Conservation (phyloP, 2,113 vertebrate genomes). For the Nipponia nippon region DNA sequence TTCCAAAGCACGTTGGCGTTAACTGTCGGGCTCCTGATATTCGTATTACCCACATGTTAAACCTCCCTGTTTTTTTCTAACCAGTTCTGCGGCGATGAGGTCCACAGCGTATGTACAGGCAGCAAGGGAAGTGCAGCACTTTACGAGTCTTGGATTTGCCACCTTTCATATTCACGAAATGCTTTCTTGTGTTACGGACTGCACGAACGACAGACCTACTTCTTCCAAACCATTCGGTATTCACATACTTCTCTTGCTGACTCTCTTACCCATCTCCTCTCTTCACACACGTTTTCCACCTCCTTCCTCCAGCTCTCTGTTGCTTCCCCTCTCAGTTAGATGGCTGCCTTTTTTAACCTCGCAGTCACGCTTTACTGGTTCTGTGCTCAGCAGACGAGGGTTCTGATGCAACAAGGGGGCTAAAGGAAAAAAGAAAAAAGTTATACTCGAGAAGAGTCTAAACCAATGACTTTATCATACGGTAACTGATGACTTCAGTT, state of each 20-base stretch:
- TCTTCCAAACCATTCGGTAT: neutral
- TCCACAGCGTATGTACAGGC: rapidly evolving
- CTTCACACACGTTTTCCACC: neutral
- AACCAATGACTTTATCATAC: neutral
- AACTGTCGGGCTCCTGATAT: neutral
- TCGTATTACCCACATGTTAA: rapidly evolving
- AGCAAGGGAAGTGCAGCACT: neutral
- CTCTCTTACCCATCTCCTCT: neutral
- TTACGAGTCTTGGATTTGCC: neutral
- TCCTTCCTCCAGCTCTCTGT: neutral
- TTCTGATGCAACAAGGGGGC: neutral
- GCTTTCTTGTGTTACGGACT: neutral
- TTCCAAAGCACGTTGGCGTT: neutral
- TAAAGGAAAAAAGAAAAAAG: neutral
- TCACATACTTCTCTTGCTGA: neutral
- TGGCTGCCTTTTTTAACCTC: neutral
- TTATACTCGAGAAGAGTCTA: neutral
- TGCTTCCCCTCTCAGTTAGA: neutral
- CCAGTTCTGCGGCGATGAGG: neutral
- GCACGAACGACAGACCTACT: neutral
- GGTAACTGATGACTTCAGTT: neutral
- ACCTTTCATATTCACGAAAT: neutral
- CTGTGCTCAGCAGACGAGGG: neutral
- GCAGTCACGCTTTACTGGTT: neutral
- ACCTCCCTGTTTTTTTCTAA: neutral